Base-by-base conservation (phyloP, 2,797 vertebrate species). In the Poeciliopsis infans region DNA sequence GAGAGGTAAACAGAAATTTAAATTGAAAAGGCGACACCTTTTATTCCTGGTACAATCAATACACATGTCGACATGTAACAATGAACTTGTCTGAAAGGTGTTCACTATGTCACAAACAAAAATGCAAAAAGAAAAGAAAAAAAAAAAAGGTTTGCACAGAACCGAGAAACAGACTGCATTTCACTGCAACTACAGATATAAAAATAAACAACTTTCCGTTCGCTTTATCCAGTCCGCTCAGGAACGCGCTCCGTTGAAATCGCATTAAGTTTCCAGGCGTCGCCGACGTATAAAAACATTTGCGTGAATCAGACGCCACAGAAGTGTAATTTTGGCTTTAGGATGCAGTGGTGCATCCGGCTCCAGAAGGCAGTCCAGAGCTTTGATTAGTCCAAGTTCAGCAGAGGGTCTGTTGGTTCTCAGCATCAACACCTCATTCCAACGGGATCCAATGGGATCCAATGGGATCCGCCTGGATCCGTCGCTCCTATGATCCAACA, bases 31-130 rank as follows among this genome's bases (percentile, higher is more conserved):
- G 86, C 83, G 90, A 87, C 79, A 91, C 82, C 23, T 84, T 93
- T 94, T 93, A 95, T 95, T 95, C 79, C 90, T 83, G 81, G 69
- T 81, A 72, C 75, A 80, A 80, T 76, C 64, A 78, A 87, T 74
- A 91, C 46, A 83, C 92, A 93, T 93, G 74, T 94, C 93, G 91
- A 95, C 82, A 69, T 66, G 81, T 92, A 88, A 78, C 90, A 87
- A 85, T 70, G 49, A 66, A 46, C 71, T 47, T 69, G 70, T 59
- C 33, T n/a, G 77, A 78, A 64, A 66, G 72, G 64, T 1, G 28
- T 59, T 88, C 72, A 88, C 82, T 59, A 55, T 76, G 66, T 55
- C 25, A 83, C 81, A 80, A 74, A 83, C 33, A 79, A 66, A 81
- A 80, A 79, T 11, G 76, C 72, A 46, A 80, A 78, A 43, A 74